Percentiles rank a stretch among this genome's conserved stretches.
Conservation (phyloP, 2,888 invertebrate species). For the Lepidochitona cinerea region DNA sequence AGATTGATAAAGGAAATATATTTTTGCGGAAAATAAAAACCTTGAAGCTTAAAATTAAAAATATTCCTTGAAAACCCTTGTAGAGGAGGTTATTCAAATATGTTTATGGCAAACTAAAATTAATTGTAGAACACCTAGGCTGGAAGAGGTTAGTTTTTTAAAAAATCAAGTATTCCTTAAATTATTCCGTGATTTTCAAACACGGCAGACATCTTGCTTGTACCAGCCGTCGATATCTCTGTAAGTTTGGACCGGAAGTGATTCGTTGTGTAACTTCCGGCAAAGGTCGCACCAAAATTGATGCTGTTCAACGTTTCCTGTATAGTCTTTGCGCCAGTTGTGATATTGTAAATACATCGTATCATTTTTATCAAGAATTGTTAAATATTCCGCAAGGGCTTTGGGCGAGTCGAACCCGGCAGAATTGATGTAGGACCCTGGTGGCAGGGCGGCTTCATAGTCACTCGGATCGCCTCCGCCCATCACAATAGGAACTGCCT, state of each 20-base stretch:
- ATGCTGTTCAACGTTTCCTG: background rate
- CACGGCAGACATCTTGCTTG: background rate
- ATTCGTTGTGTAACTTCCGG: background rate
- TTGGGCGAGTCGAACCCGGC: background rate
- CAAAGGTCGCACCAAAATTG: conserved; percentile 2
- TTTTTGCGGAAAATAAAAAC: too few relatives aligned
- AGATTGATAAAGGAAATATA: too few relatives aligned
- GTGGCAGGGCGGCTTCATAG: background rate
- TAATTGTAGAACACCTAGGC: too few relatives aligned
- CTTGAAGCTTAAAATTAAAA: too few relatives aligned
- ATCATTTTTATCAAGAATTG: background rate
- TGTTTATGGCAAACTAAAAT: too few relatives aligned
- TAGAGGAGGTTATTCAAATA: too few relatives aligned
- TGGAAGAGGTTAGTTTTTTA: too few relatives aligned
- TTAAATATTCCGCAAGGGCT: background rate
- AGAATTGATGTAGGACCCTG: background rate
- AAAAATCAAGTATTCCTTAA: too few relatives aligned
- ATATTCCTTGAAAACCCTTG: too few relatives aligned
- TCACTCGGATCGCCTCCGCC: background rate
- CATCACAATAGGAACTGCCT: background rate
- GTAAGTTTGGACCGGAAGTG: background rate
- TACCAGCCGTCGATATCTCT: background rate
- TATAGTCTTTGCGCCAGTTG: background rate
- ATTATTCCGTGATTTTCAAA: too few relatives aligned
- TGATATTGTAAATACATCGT: background rate